Evolutionary conservation across 2,888 invertebrate genomes (phyloP).

Genomic region (Sialis lutaria): DNA sequence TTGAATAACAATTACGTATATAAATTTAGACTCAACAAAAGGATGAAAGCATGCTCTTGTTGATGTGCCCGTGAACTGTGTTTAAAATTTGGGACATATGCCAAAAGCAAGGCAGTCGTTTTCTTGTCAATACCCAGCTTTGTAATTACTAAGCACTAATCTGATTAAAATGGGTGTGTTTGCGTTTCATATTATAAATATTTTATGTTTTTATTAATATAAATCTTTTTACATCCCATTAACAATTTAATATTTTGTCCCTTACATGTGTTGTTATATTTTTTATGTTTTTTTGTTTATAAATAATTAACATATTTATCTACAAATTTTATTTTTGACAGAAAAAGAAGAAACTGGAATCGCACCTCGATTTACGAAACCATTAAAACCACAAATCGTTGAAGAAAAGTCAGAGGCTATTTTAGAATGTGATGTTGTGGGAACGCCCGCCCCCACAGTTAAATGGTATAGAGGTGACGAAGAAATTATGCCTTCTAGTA

Average conservation of each 20-base stretch:
- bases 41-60: background rate
- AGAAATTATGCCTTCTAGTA: slow-evolving; percentile 39
- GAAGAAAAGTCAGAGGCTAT: slow-evolving; percentile 42
- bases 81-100: background rate
- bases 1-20: background rate
- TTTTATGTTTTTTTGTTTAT: background rate
- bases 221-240: background rate
- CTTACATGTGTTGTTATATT: background rate
- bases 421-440: slow-evolving; percentile 48
- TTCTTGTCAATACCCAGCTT: background rate
- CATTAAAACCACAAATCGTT: slow-evolving; percentile 44
- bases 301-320: background rate
- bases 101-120: background rate
- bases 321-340: slow-evolving; percentile 15
- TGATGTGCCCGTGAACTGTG: background rate
- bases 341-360: slow-evolving; percentile 52
- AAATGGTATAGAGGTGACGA: slow-evolving; percentile 49
- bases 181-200: no score
- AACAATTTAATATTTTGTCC: background rate
- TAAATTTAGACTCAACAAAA: background rate
- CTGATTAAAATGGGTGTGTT: no score
- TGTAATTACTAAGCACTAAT: no score
- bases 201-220: no score
- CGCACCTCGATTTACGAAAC: slow-evolving; percentile 45
- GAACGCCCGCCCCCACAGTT: slow-evolving; percentile 49